Evolutionary conservation across 1,140 invertebrate genomes (phyloP).

Genomic region (Diachasma alloeum): DNA sequence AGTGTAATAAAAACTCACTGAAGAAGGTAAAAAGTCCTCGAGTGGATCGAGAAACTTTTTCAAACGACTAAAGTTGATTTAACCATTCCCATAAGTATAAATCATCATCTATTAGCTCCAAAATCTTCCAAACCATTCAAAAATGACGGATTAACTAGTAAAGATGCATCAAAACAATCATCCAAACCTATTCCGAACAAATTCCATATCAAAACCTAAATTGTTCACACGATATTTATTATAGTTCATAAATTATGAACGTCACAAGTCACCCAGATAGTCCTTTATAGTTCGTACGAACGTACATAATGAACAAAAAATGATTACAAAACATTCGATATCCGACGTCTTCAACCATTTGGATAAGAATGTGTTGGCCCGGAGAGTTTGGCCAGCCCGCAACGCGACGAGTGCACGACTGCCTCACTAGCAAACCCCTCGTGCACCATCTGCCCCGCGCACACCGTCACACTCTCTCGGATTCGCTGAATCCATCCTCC

Average conservation of each 20-base stretch:
- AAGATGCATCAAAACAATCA: too few species aligned
- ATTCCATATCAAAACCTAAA: too few species aligned
- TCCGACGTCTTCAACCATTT: not conserved
- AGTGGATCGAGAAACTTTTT: not conserved
- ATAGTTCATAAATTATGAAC: too few species aligned
- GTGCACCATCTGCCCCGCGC: conserved; percentile 16
- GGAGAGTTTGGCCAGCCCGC: conserved; percentile 42
- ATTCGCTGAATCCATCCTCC: conserved; percentile 10
- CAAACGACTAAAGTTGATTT: not conserved
- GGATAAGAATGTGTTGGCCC: not conserved
- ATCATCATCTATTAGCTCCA: not conserved
- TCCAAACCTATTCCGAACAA: too few species aligned
- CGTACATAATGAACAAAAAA: not conserved
- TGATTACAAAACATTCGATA: not conserved
- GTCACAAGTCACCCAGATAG: too few species aligned
- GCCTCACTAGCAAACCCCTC: conserved; percentile 40
- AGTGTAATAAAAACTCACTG: not conserved
- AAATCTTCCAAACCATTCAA: not conserved
- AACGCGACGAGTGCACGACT: conserved; percentile 54
- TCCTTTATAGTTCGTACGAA: too few species aligned
- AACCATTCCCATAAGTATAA: not conserved
- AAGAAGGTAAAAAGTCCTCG: not conserved
- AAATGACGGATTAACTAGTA: too few species aligned
- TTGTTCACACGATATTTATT: too few species aligned
- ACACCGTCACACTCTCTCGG: conserved; percentile 23